phyloP scores from a whole-genome alignment of 2,113 vertebrate genomes.

The Peromyscus maniculatus region DNA sequence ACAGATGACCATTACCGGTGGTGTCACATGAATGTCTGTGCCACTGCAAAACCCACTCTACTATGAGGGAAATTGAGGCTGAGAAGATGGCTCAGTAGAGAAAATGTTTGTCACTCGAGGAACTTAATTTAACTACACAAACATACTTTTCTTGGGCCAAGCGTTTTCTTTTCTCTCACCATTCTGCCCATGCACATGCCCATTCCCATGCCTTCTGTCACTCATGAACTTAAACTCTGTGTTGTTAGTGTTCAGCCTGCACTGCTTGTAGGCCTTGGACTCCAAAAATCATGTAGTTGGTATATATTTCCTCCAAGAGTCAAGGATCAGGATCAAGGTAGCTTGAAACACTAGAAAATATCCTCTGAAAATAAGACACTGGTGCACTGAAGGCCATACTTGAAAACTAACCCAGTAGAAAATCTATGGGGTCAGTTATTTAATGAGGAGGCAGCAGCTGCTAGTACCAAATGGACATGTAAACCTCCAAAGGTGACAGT shows the following conservation, averaged over 20 bases:
- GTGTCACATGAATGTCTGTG: background rate
- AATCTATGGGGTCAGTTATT: background rate
- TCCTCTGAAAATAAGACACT: background rate
- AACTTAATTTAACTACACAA: background rate
- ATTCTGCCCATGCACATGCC: rapidly evolving
- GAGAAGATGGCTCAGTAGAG: background rate
- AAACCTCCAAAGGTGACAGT: background rate
- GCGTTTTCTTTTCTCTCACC: background rate
- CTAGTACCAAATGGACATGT: background rate
- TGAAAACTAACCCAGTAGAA: background rate
- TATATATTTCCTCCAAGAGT: background rate
- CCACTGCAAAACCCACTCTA: background rate
- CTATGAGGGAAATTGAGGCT: background rate
- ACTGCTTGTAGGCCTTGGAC: background rate
- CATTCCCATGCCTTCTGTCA: background rate
- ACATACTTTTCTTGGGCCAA: too few relatives aligned
- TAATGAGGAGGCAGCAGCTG: background rate
- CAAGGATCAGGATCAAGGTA: background rate
- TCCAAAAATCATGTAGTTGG: background rate
- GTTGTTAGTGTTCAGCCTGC: background rate
- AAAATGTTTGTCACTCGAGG: background rate
- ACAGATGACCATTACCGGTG: background rate
- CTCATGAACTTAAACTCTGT: background rate
- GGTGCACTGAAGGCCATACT: background rate
- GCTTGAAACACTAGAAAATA: background rate